Base-by-base conservation (phyloP, 1,140 invertebrate genomes). In the Ruditapes philippinarum region DNA sequence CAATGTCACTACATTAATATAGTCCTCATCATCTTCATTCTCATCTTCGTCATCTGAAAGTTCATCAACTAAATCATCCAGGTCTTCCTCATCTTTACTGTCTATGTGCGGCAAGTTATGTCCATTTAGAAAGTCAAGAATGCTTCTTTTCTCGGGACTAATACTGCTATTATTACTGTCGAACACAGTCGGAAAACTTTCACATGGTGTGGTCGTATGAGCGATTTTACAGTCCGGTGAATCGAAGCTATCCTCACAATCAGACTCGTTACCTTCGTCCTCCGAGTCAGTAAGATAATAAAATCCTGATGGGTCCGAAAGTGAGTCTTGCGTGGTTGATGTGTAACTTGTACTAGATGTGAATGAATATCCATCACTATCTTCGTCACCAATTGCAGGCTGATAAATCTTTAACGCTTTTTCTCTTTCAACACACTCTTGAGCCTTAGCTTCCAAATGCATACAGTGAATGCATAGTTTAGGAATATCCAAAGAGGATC, bases 361-460 rank as follows among this genome's bases (percentile, higher is more conserved):
- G n/a, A 89, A 89, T 0, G 62, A 70, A 65, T 38, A 38, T 22
- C 83, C 80, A n/a, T 91, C 90, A 40, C 33, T 60, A 54, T 91
- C 83, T 31, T 65, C 82, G 4, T 22, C 78, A 5, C 62, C 3
- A 28, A 87, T 36, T 38, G 68, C 79, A 9, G 22, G 33, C 11
- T 88, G 36, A 25, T 73, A 81, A 40, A 87, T 38, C 42, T 62
- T 70, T 25, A 62, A 28, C 40, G 73, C 60, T 70, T 90, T 81
- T 40, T 78, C 85, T 31, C 70, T 49, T 38, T 88, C 89, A 57
- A 57, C 65, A 57, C 33, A 38, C 25, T 78, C 78, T 78, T 90
- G 94, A 91, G 45, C 96, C 95, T 45, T 93, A 90, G 83, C 97
- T 96, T 88, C 97, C 96, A 94, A 65, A 84, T 95, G 93, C 25